phyloP scores from a whole-genome alignment of 2,888 invertebrate genomes.

The Phaedon cochleariae region DNA sequence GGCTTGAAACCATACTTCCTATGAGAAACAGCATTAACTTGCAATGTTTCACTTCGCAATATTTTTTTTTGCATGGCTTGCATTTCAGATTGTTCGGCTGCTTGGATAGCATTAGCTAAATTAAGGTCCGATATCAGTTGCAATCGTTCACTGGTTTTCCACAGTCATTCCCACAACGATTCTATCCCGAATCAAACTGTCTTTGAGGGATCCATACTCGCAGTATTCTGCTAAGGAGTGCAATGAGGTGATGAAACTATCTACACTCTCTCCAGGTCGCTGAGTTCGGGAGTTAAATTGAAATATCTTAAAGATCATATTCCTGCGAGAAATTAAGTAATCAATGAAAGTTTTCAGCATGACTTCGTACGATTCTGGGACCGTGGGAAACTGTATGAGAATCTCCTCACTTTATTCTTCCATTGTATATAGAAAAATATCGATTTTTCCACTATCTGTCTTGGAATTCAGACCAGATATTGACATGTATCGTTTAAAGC shows the following conservation, averaged over 20 bases:
- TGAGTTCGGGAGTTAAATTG: no score
- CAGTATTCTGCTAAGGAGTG: no score
- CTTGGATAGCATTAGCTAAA: background rate
- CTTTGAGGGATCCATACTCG: background rate
- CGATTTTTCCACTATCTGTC: background rate
- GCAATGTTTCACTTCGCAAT: no score
- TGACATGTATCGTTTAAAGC: background rate
- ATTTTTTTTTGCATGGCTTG: slow-evolving; percentile 2
- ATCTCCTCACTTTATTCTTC: background rate
- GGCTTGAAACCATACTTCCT: no score
- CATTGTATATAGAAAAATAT: background rate
- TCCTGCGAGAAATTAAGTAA: background rate
- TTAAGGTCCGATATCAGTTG: background rate
- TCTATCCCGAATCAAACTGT: background rate
- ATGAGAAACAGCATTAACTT: no score
- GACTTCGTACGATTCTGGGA: no score
- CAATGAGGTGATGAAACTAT: no score
- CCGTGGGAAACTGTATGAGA: background rate
- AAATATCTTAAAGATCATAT: background rate
- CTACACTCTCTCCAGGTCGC: no score
- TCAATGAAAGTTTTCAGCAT: background rate
- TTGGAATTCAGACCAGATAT: background rate
- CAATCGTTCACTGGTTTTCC: background rate
- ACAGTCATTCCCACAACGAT: no score
- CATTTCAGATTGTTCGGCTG: background rate